Conservation (phyloP, 2,113 vertebrate genomes). For the Xiphophorus hellerii region DNA sequence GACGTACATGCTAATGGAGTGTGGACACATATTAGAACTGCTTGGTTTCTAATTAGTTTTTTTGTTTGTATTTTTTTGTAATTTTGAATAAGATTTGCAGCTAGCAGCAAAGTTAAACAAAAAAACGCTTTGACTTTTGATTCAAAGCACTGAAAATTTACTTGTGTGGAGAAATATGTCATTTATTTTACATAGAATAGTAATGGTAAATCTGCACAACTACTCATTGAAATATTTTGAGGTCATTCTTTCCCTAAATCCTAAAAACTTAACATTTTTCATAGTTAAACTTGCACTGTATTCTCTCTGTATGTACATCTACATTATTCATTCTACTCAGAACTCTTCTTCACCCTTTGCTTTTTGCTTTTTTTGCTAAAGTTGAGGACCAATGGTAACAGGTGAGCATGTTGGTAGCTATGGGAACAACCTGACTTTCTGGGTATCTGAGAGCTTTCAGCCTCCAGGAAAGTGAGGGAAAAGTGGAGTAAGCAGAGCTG, state of each 20-base stretch:
- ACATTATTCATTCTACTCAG: neutral
- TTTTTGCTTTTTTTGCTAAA: slow-evolving; percentile 20
- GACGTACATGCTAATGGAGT: too few species aligned
- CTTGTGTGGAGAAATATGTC: neutral
- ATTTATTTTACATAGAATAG: too few species aligned
- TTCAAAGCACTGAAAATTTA: neutral
- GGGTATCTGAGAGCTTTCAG: slow-evolving; percentile 23
- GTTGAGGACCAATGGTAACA: slow-evolving; percentile 49
- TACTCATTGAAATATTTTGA: neutral
- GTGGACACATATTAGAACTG: neutral
- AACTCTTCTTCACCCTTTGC: neutral
- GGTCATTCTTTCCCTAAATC: neutral
- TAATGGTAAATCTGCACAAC: neutral
- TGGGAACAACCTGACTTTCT: slow-evolving; percentile 50
- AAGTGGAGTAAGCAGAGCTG: neutral
- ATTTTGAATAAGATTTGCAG: neutral
- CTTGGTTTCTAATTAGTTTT: neutral
- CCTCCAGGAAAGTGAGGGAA: slow-evolving; percentile 11
- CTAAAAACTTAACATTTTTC: neutral
- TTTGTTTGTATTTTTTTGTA: neutral
- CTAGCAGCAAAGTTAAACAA: neutral
- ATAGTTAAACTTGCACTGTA: neutral
- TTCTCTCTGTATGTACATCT: neutral
- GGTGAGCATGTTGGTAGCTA: slow-evolving; percentile 58
- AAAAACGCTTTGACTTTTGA: neutral